These are phyloP conservation scores for Periphyllus acericola DNA, from an alignment of 2,888 invertebrate species.

Conservation along the genomic window DNA sequence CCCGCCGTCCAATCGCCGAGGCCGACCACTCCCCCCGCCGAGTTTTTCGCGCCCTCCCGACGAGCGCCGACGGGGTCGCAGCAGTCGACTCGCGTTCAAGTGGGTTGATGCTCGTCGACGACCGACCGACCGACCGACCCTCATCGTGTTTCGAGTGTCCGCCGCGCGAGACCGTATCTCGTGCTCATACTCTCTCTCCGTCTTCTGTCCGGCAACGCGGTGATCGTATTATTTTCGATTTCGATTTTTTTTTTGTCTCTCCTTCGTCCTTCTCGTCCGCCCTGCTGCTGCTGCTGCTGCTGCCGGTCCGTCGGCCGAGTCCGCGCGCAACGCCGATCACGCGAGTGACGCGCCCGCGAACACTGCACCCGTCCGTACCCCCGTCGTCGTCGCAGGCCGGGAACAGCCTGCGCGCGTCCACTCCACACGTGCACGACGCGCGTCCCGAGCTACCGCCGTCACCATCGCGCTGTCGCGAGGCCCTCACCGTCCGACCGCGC, in stretches of 20 bases:
- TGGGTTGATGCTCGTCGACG: conserved; percentile 50
- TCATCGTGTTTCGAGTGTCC: conserved; percentile 55
- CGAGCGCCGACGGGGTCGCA: conserved; percentile 26
- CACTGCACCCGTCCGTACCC: too few relatives aligned
- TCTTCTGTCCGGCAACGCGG: too few relatives aligned
- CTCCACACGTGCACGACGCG: not conserved
- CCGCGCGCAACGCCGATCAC: too few relatives aligned
- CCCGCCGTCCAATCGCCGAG: conserved; percentile 44
- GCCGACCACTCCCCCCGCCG: conserved; percentile 34
- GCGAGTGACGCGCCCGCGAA: too few relatives aligned
- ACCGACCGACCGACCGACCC: conserved; percentile 28
- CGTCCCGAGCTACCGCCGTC: not conserved
- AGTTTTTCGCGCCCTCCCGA: conserved; percentile 56
- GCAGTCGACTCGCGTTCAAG: conserved; percentile 52
- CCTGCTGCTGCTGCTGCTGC: too few relatives aligned
- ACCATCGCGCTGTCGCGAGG: not conserved
- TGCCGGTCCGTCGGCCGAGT: too few relatives aligned
- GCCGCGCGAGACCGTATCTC: not conserved
- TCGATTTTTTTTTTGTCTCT: too few relatives aligned
- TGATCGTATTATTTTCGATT: too few relatives aligned
- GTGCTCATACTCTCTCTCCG: not conserved
- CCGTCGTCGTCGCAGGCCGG: not conserved
- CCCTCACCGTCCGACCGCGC: not conserved
- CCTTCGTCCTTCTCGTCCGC: too few relatives aligned
- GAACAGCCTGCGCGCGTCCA: not conserved